Conservation (phyloP, 2,113 vertebrate genomes). For the Carollia perspicillata region DNA sequence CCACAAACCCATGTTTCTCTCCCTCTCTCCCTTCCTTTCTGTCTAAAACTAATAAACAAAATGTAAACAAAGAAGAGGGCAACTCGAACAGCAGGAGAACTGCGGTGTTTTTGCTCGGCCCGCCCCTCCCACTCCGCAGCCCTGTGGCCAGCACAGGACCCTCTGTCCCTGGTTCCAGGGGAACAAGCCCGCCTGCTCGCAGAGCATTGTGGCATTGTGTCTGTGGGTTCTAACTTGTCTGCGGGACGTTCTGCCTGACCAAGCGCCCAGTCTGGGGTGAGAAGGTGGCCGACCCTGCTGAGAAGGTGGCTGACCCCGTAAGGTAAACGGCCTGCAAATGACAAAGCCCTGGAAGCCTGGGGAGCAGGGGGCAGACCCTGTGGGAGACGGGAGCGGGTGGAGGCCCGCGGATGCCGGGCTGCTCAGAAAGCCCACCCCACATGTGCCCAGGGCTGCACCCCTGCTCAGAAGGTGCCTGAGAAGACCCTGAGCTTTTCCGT, state of each 20-base stretch:
- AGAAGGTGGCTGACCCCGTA: not conserved
- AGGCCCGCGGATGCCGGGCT: fast-evolving
- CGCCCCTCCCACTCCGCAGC: not conserved
- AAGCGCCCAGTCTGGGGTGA: no score
- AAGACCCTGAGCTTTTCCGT: not conserved
- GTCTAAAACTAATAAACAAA: no score
- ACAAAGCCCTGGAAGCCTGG: not conserved
- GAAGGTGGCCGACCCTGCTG: no score
- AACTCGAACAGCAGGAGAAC: no score
- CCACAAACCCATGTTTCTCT: no score
- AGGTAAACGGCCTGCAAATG: not conserved
- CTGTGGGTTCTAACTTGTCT: not conserved
- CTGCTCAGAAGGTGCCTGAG: not conserved
- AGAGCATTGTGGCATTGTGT: fast-evolving
- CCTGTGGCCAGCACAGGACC: not conserved
- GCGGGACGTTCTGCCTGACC: not conserved
- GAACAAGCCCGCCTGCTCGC: fast-evolving
- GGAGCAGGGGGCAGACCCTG: not conserved
- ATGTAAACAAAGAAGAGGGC: no score
- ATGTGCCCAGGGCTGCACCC: fast-evolving
- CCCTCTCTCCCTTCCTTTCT: no score
- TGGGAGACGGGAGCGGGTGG: not conserved
- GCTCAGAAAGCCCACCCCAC: not conserved
- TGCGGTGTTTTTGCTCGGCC: fast-evolving
- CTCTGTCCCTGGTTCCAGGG: not conserved